Percentiles rank a stretch among this genome's conserved stretches.
Conservation (phyloP, 2,888 invertebrate genomes). For the Steinernema carpocapsae region DNA sequence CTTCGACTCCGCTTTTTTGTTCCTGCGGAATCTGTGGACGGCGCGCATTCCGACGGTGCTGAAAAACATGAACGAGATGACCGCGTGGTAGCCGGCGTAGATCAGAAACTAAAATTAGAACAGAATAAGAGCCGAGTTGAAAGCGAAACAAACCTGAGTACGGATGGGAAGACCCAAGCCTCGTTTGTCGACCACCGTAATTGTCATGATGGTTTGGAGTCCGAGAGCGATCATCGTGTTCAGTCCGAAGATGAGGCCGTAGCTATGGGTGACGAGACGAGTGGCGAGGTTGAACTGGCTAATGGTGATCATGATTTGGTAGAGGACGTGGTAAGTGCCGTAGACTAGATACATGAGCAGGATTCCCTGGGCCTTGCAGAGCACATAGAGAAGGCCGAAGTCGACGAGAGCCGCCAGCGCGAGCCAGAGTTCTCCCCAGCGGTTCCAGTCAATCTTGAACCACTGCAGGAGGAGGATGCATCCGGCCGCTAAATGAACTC, state of each 20-base stretch:
- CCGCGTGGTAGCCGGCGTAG: constrained; percentile 53
- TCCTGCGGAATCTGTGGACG: too few species aligned
- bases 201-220: constrained; percentile 81
- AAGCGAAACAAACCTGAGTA: not conserved
- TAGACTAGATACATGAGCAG: constrained; percentile 58
- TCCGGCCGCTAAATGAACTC: not conserved
- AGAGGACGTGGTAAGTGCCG: constrained; percentile 57
- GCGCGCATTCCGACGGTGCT: not conserved
- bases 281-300: constrained; percentile 81
- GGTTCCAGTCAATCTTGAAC: constrained; percentile 72
- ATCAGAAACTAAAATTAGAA: constrained; percentile 54
- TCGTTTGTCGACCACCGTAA: constrained; percentile 73
- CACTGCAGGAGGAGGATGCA: constrained; percentile 9
- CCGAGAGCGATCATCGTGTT: constrained; percentile 83
- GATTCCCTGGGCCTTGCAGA: constrained; percentile 72
- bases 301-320: constrained; percentile 65
- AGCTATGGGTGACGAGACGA: constrained; percentile 81
- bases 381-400: constrained; percentile 72
- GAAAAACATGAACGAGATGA: constrained; percentile 42
- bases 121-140: not conserved
- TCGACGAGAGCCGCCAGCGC: constrained; percentile 72
- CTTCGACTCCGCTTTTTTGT: too few species aligned
- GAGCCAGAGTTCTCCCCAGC: constrained; percentile 73
- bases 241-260: constrained; percentile 86
- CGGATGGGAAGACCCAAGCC: constrained; percentile 57